Conservation (phyloP, 2,113 vertebrate genomes). For the Naja naja region DNA sequence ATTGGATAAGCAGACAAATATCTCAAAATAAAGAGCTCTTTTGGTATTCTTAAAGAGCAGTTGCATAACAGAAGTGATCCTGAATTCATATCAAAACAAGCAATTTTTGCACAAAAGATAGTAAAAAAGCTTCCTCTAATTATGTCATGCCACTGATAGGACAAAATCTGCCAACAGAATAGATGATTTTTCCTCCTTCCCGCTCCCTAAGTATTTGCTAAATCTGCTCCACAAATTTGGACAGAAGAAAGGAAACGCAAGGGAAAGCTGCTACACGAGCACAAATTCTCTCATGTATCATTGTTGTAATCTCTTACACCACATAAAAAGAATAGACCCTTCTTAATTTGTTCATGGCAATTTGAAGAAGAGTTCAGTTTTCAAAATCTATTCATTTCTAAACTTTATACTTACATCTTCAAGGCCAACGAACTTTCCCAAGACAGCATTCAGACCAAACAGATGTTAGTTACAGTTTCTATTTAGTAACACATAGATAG, state of each 20-base stretch:
- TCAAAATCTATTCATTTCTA: background rate
- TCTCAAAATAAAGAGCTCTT: background rate
- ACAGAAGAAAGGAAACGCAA: background rate
- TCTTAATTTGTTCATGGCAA: background rate
- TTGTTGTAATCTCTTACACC: background rate
- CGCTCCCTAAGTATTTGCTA: background rate
- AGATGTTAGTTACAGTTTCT: background rate
- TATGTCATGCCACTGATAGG: background rate
- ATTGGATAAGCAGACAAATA: slow-evolving; percentile 24
- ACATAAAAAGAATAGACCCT: background rate
- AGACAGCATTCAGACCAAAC: background rate
- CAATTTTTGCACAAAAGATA: background rate
- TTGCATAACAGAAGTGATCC: background rate
- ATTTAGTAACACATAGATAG: background rate
- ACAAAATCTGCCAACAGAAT: background rate
- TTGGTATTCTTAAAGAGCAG: background rate
- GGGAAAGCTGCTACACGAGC: background rate
- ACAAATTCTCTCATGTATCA: background rate
- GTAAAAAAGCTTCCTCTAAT: background rate
- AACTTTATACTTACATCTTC: background rate
- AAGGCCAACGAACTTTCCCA: background rate
- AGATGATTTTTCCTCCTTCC: background rate
- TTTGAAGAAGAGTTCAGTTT: background rate
- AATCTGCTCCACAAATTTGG: background rate
- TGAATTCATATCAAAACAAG: background rate